Percentiles rank a stretch among this genome's conserved stretches.
phyloP scores from a whole-genome alignment of 1,140 invertebrate genomes.

The Bombus soroeensis region DNA sequence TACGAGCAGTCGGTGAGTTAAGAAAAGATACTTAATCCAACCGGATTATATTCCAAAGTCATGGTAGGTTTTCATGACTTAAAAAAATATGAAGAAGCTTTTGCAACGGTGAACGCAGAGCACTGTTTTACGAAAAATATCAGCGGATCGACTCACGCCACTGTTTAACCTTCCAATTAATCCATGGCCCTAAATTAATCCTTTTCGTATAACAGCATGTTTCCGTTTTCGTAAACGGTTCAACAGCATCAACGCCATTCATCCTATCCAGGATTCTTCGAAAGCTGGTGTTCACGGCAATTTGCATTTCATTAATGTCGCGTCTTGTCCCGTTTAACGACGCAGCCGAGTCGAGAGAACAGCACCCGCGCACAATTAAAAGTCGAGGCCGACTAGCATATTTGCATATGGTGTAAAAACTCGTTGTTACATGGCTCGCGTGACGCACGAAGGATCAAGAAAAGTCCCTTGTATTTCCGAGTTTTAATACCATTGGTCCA shows the following conservation, averaged over 20 bases:
- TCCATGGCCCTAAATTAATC: neutral
- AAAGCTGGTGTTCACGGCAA: conserved; percentile 30
- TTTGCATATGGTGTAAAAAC: conserved; percentile 53
- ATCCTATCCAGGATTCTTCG: conserved; percentile 2
- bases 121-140: too few species aligned
- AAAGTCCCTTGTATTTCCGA: conserved; percentile 45
- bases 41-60: too few species aligned
- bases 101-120: too few species aligned
- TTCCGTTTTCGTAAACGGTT: neutral
- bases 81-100: too few species aligned
- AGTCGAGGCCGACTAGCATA: conserved; percentile 25
- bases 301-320: conserved; percentile 47
- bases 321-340: conserved; percentile 37
- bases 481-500: conserved; percentile 61
- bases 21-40: too few species aligned
- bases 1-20: neutral
- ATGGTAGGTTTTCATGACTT: too few species aligned
- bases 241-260: neutral
- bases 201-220: neutral
- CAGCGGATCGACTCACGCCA: too few species aligned
- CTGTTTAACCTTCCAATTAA: too few species aligned
- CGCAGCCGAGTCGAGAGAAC: neutral
- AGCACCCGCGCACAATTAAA: conserved; percentile 40
- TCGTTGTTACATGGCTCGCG: conserved; percentile 52
- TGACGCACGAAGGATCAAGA: conserved; percentile 58